Base-by-base conservation (phyloP, 1,140 invertebrate species). In the Drosophila pseudoobscura region DNA sequence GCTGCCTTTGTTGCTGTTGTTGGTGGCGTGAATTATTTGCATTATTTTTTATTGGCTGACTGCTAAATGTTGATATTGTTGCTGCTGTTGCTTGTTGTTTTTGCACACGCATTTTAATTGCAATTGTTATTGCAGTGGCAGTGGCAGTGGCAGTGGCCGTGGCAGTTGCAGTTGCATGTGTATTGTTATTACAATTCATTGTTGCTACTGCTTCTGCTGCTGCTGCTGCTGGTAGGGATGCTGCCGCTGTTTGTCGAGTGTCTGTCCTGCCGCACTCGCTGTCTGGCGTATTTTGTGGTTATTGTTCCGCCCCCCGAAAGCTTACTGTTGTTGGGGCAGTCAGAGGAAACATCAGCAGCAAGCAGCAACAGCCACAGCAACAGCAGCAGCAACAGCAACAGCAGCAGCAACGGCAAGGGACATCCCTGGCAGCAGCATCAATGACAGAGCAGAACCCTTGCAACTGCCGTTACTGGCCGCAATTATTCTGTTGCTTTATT, bases 401-500 rank as follows among this genome's bases (percentile, higher is more conserved):
- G 26, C 6, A 50, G 22, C 39, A 45, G 47, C 11, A 59, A 47
- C 35, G 35, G 53, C 29, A 22, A 31, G 56, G n/a, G 46, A 39
- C 35, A 39, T 35, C 3, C 31, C 2, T 26, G 24, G 24, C 24
- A 3, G 57, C 13, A 53, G 49, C 39, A 45, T 44, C 29, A 24
- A 31, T 44, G n/a, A 45, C 13, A 3, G 46, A 17, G 39, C 22
- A 43, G n/a, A 35, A 46, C 46, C 46, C 35, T 60, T 52, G 29
- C 47, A 31, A 26, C 50, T 58, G 58, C 73, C 73, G 65, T 70
- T 69, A 56, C 63, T 64, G 69, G 63, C 74, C 83, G 74, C 82
- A 87, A 78, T 87, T 87, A 82, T 87, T 87, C 70, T 82, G 65
- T 54, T 82, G 75, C 75, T 87, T 87, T 87, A 87, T 87, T 87